Conservation (phyloP, 2,113 vertebrate genomes). For the Phycodurus eques region DNA sequence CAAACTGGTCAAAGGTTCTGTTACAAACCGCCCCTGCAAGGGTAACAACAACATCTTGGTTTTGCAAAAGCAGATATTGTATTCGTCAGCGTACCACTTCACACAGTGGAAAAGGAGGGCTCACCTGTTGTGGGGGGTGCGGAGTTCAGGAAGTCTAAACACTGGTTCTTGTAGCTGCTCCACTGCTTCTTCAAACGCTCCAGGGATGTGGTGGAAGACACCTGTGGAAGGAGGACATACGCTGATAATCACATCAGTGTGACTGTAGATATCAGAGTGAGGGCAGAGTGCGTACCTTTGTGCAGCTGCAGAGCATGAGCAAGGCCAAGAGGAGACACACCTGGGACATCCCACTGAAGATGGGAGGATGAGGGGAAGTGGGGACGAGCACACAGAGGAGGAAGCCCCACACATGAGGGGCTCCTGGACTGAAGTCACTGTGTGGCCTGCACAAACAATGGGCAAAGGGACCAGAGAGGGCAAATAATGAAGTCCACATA, state of each 20-base stretch:
- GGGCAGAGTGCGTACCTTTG: slow-evolving; percentile 61
- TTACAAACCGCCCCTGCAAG: slow-evolving; percentile 85
- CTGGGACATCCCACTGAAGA: slow-evolving; percentile 72
- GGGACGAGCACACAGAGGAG: slow-evolving; percentile 50
- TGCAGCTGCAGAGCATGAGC: slow-evolving; percentile 70
- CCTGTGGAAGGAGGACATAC: slow-evolving; percentile 38
- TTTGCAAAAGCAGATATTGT: neutral
- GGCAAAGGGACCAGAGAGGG: neutral
- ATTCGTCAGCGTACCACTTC: neutral
- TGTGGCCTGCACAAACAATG: slow-evolving; percentile 23
- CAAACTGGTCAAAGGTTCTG: slow-evolving; percentile 87
- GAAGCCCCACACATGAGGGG: slow-evolving; percentile 59
- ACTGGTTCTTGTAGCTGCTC: slow-evolving; percentile 73
- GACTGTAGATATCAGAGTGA: neutral
- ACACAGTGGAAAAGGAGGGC: neutral
- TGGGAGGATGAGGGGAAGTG: slow-evolving; percentile 48
- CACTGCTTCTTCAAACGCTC: slow-evolving; percentile 71
- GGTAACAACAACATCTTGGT: neutral
- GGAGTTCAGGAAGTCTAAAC: slow-evolving; percentile 49
- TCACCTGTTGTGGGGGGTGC: slow-evolving; percentile 61
- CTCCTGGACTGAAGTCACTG: slow-evolving; percentile 29
- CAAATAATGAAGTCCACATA: neutral
- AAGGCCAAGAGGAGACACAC: slow-evolving; percentile 64
- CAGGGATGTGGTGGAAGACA: slow-evolving; percentile 62
- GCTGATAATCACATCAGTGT: neutral